These are phyloP conservation scores for Drosophila miranda DNA, from an alignment of 1,140 invertebrate species.

Conservation along the genomic window DNA sequence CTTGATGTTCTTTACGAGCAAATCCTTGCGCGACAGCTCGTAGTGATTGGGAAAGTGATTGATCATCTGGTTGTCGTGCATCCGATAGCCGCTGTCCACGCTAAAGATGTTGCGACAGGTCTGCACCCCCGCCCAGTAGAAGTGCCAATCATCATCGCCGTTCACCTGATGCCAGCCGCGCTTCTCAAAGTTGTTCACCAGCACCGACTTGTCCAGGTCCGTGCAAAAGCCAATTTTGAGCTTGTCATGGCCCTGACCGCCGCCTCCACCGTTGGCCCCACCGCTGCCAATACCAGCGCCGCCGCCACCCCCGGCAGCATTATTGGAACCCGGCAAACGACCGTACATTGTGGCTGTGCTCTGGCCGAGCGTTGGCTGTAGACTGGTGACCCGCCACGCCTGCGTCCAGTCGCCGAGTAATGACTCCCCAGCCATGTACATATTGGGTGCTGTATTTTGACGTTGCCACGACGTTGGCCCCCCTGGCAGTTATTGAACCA, in stretches of 20 bases:
- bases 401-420: slow-evolving; percentile 38
- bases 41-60: slow-evolving; percentile 98
- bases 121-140: slow-evolving; percentile 96
- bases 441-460: slow-evolving; percentile 7
- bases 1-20: slow-evolving; percentile 98
- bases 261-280: slow-evolving; percentile 3
- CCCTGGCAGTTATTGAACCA: slow-evolving; percentile 66
- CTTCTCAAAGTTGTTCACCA: slow-evolving; percentile 96
- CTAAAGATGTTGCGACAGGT: slow-evolving; percentile 95
- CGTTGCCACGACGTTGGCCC: slow-evolving; percentile 33
- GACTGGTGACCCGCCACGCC: slow-evolving; percentile 52
- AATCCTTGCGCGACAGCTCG: slow-evolving; percentile 96
- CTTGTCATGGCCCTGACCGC: slow-evolving; percentile 72
- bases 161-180: slow-evolving; percentile 95
- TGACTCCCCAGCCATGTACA: slow-evolving; percentile 37
- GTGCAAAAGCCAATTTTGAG: slow-evolving; percentile 92
- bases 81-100: slow-evolving; percentile 94
- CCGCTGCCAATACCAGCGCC: slow-evolving; percentile 1
- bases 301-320: slow-evolving; percentile 1
- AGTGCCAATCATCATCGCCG: slow-evolving; percentile 97
- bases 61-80: slow-evolving; percentile 95
- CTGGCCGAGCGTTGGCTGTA: slow-evolving; percentile 38
- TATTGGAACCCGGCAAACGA: slow-evolving; percentile 44
- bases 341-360: slow-evolving; percentile 61
- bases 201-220: slow-evolving; percentile 97